Evolutionary conservation across 2,113 vertebrate genomes (phyloP).

Genomic region (Crotalus tigris): DNA sequence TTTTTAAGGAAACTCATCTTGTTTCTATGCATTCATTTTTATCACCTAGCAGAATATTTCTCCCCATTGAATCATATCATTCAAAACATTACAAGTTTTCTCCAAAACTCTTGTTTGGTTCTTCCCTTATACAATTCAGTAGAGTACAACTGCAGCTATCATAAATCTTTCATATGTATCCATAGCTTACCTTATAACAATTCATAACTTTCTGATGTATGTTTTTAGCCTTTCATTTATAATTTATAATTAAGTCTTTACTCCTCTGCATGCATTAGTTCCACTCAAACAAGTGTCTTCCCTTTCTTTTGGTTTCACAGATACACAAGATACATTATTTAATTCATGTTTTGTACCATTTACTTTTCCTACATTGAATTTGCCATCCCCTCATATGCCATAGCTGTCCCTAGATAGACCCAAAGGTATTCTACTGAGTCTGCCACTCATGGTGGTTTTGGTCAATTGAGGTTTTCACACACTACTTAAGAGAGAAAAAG

Average conservation of each 20-base stretch:
- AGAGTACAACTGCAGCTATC: not conserved
- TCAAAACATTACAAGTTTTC: not conserved
- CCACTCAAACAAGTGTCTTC: not conserved
- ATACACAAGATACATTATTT: not conserved
- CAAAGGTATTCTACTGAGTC: not conserved
- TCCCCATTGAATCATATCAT: not conserved
- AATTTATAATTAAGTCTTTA: too few relatives aligned
- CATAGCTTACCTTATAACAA: too few relatives aligned
- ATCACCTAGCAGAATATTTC: not conserved
- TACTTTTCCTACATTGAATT: not conserved
- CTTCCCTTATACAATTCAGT: not conserved
- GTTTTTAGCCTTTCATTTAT: too few relatives aligned
- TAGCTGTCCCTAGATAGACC: not conserved
- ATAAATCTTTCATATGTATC: too few relatives aligned
- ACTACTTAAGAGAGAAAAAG: not conserved
- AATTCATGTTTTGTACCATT: not conserved
- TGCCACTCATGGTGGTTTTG: not conserved
- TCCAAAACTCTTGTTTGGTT: not conserved
- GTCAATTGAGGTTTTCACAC: not conserved
- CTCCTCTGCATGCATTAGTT: not conserved
- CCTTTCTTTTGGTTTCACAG: not conserved
- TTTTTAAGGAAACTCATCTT: not conserved
- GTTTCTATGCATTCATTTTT: not conserved
- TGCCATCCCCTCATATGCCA: not conserved
- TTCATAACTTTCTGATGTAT: too few relatives aligned